Conservation (phyloP, 2,888 invertebrate species). For the Metacarcinus magister region DNA sequence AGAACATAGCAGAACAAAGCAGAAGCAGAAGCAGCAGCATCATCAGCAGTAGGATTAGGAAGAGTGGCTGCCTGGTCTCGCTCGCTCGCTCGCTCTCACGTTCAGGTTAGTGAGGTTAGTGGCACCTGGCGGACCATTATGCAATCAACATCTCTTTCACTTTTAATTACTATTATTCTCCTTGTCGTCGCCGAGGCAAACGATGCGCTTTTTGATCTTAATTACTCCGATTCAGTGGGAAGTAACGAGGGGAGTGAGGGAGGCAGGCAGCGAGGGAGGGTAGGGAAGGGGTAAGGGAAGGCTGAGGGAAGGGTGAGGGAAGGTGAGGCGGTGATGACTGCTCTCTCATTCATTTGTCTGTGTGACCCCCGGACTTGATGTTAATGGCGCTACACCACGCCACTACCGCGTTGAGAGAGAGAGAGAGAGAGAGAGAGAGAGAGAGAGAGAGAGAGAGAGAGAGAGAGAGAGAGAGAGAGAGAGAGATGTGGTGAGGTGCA, state of each 20-base stretch:
- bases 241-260: constrained; percentile 17
- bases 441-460: constrained; percentile 31
- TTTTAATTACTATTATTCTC: constrained; percentile 60
- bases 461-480: not conserved
- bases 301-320: not conserved
- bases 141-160: constrained; percentile 48
- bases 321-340: not conserved
- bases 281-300: not conserved
- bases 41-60: not conserved
- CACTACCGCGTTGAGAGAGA: constrained; percentile 5
- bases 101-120: not conserved
- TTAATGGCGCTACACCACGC: not conserved
- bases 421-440: constrained; percentile 39
- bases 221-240: constrained; percentile 58
- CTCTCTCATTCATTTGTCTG: not conserved
- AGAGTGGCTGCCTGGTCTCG: not conserved
- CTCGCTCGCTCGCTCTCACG: not conserved
- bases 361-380: not conserved
- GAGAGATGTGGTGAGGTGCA: no score
- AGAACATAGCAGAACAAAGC: not conserved
- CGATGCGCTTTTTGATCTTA: constrained; percentile 50
- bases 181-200: constrained; percentile 18
- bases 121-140: not conserved
- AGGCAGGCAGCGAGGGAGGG: not conserved
- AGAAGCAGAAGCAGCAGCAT: not conserved